phyloP scores from a whole-genome alignment of 2,113 vertebrate genomes.

The Pachypanchax playfairii region DNA sequence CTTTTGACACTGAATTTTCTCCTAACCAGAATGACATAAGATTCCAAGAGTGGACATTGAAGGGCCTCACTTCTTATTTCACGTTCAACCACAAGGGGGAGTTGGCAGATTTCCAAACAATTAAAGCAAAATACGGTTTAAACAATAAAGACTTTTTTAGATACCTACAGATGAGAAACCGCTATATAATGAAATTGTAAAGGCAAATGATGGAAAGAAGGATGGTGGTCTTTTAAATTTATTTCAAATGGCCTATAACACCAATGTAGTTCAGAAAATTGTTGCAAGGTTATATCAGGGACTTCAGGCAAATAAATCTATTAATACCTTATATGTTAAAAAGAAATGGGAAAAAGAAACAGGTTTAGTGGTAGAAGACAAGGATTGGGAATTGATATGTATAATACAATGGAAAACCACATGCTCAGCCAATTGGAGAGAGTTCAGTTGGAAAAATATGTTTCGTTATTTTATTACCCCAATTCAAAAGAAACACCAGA shows the following conservation, averaged over 20 bases:
- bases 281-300: not conserved
- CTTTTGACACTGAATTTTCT: no score
- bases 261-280: not conserved
- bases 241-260: not conserved
- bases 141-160: not conserved
- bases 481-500: not conserved
- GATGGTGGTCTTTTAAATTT: not conserved
- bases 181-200: not conserved
- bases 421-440: not conserved
- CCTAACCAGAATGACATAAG: not conserved
- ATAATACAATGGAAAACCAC: not conserved
- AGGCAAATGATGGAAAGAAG: not conserved
- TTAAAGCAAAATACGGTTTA: not conserved
- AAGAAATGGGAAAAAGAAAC: not conserved
- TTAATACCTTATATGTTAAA: no score
- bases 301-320: not conserved
- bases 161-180: not conserved
- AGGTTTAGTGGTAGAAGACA: not conserved
- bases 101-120: not conserved
- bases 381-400: not conserved
- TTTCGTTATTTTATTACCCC: not conserved
- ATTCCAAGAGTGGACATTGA: not conserved
- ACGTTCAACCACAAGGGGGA: not conserved
- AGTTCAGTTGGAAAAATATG: not conserved
- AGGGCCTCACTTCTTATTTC: conserved; percentile 3